Conservation (phyloP, 92 coral and sea anemone genomes). For the Nematostella vectensis region DNA sequence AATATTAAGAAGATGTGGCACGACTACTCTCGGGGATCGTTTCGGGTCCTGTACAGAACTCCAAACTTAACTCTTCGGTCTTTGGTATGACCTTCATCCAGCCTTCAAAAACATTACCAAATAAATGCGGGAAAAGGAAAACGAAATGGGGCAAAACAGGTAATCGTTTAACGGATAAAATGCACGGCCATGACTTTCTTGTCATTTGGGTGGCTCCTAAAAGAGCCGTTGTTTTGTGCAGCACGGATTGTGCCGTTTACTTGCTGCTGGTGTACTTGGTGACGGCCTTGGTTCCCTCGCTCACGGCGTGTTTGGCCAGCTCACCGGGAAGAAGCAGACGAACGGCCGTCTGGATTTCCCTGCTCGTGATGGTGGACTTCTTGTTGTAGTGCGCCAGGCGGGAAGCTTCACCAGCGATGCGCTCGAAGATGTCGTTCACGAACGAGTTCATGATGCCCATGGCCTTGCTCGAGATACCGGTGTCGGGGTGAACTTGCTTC, state of each 20-base stretch:
- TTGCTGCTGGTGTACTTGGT: constrained; percentile 15
- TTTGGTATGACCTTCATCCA: too few species aligned
- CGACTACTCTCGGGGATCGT: too few species aligned
- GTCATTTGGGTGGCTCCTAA: too few species aligned
- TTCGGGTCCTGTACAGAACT: too few species aligned
- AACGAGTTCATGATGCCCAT: constrained; percentile 98
- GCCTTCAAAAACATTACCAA: too few species aligned
- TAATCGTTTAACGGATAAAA: too few species aligned
- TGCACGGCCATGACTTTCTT: too few species aligned
- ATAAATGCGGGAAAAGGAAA: too few species aligned
- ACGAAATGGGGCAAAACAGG: too few species aligned
- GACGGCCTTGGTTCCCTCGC: constrained; percentile 22
- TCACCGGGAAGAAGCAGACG: constrained; percentile 19
- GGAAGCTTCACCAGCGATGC: constrained; percentile 64
- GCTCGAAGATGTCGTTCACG: constrained; percentile 86
- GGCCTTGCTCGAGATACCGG: constrained; percentile 98
- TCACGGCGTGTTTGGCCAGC: constrained; percentile 21
- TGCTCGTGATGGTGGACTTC: constrained; percentile 57
- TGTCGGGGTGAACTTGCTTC: constrained; percentile 98
- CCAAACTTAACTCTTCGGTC: too few species aligned
- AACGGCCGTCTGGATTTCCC: constrained; percentile 22
- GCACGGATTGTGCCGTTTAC: constrained; percentile 3
- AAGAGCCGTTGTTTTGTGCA: too few species aligned
- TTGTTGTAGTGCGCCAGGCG: constrained; percentile 65
- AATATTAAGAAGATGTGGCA: too few species aligned